Base-by-base conservation (phyloP, 2,888 invertebrate species). In the Uloborus plumipes region DNA sequence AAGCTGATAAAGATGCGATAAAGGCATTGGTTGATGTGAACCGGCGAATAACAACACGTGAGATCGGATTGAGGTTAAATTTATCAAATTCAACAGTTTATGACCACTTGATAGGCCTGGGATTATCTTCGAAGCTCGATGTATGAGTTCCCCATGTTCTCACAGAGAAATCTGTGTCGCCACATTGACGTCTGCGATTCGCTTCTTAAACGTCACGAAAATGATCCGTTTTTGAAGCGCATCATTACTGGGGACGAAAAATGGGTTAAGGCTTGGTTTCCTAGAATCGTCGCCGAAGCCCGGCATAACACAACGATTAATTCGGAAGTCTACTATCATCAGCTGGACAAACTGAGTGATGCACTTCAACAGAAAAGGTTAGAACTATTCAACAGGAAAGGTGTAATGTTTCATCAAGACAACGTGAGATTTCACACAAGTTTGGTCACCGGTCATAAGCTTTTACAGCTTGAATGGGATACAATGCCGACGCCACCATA, bases 171-270 rank as follows among this genome's bases (percentile, higher is more conserved):
- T 69, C 55, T 69, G 53, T 26, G 18, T 51, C 22, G 4, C 26
- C 69, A 2, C 13, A 31, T 55, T 69, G 53, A 69, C 55, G 26
- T 69, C 55, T 69, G 69, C 55, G 69, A 69, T 49, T 69, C 51
- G 22, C 74, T 81, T 4, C 18, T 81, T 16, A 26, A 26, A 47
- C 22, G 59, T 50, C 70, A 64, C n/a, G 15, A 72, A 64, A 53
- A 15, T 18, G 69, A 81, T 58, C 75, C 70, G 18, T 75, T 75
- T 81, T 53, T 75, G 6, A 50, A 70, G 11, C 69, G 61, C 4
- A 61, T 76, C 49, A 61, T 81, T 9, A 81, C 67, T 31, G 66
- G 69, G 49, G 70, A 84, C 50, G 70, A 79, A 49, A 84, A 79
- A 62, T n/a, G n/a, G n/a, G n/a, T n/a, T n/a, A n/a, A n/a, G 73